Percentiles rank a stretch among this genome's conserved stretches.
Evolutionary conservation across 2,888 invertebrate genomes (phyloP).

Genomic region (Patella pellucida): DNA sequence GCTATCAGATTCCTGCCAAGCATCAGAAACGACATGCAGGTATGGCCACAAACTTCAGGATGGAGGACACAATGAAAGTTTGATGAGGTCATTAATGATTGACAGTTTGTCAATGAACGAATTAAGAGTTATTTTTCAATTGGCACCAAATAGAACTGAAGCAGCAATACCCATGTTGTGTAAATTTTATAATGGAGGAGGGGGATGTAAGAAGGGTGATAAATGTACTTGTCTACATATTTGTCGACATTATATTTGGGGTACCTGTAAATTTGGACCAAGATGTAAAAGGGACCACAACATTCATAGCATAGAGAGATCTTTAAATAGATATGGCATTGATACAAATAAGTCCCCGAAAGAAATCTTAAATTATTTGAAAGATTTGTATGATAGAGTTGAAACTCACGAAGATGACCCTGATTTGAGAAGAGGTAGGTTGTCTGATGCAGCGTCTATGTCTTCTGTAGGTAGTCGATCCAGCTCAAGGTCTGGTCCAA

Average conservation of each 20-base stretch:
- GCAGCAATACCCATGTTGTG: slow-evolving; percentile 27
- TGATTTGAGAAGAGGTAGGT: no score
- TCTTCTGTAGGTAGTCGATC: no score
- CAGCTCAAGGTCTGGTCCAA: no score
- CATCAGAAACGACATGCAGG: not conserved
- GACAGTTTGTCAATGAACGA: slow-evolving; percentile 17
- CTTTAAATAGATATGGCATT: not conserved
- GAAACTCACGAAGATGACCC: no score
- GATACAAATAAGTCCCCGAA: not conserved
- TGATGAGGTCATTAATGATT: slow-evolving; percentile 11
- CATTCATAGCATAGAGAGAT: not conserved
- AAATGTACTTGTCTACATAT: slow-evolving; percentile 32
- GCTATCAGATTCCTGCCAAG: slow-evolving; percentile 14
- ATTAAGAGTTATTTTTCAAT: slow-evolving; percentile 7
- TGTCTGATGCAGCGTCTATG: no score
- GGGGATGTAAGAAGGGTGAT: slow-evolving; percentile 26
- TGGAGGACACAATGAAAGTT: slow-evolving; percentile 12
- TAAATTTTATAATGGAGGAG: slow-evolving; percentile 31
- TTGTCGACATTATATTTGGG: slow-evolving; percentile 19
- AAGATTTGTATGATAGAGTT: no score
- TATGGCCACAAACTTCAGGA: slow-evolving; percentile 9
- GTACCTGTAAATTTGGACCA: slow-evolving; percentile 15
- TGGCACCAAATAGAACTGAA: not conserved
- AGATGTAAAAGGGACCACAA: slow-evolving; percentile 15
- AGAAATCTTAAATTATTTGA: no score